Evolutionary conservation across 2,113 vertebrate genomes (phyloP).

Genomic region (Zosterops lateralis): DNA sequence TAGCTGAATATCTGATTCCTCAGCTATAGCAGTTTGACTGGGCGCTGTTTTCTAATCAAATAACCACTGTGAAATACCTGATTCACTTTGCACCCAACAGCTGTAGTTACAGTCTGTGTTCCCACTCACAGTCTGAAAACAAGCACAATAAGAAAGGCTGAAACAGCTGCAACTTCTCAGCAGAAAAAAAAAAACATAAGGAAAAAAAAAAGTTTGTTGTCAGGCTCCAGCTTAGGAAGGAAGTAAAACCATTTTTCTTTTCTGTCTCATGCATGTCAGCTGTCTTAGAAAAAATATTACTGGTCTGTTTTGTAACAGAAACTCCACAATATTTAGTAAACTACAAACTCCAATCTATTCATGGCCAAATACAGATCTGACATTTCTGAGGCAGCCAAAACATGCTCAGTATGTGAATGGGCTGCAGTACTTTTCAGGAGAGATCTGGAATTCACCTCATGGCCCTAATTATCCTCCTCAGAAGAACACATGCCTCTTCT

Average conservation of each 20-base stretch:
- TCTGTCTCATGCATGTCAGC: conserved; percentile 75
- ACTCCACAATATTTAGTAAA: conserved; percentile 70
- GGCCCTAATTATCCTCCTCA: conserved; percentile 45
- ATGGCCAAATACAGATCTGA: conserved; percentile 56
- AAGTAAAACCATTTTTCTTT: conserved; percentile 80
- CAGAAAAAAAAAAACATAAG: not conserved
- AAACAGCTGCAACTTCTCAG: conserved; percentile 81
- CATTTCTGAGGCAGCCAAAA: conserved; percentile 66
- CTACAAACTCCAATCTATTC: conserved; percentile 41
- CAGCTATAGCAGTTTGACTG: conserved; percentile 58
- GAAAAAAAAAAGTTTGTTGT: conserved; percentile 37
- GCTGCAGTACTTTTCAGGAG: conserved; percentile 19
- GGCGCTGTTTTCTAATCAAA: conserved; percentile 73
- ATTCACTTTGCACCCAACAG: conserved; percentile 81
- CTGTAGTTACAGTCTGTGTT: conserved; percentile 73
- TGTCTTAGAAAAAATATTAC: conserved; percentile 71
- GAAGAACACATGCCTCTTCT: conserved; percentile 52
- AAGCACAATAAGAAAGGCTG: conserved; percentile 75
- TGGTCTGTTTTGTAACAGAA: conserved; percentile 75
- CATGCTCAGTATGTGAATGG: conserved; percentile 49
- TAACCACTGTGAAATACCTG: conserved; percentile 81
- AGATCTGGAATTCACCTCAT: conserved; percentile 2
- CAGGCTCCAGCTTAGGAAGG: conserved; percentile 75
- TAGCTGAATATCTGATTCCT: conserved; percentile 37
- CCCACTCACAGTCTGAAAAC: conserved; percentile 72